Base-by-base conservation (phyloP, 1,140 invertebrate species). In the Eupeodes corollae region DNA sequence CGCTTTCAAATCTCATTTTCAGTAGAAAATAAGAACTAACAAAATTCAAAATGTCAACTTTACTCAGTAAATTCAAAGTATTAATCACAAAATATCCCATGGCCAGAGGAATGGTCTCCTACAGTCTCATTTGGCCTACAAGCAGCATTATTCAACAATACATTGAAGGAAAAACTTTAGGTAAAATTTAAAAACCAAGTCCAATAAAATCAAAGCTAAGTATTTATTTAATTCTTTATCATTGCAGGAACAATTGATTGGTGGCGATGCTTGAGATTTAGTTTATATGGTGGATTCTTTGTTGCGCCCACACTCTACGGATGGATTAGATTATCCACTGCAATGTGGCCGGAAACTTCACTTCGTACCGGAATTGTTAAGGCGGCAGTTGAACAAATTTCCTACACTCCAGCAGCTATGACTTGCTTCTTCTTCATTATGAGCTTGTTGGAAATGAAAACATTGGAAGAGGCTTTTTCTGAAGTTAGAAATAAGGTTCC, bases 361-460 rank as follows among this genome's bases (percentile, higher is more conserved):
- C 51, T 86, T 2, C 73, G 70, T 55, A 78, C 76, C 49, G 79
- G 79, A 8, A 58, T 84, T 14, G 75, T 73, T n/a, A 86, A 86
- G 69, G 83, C 84, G 39, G 64, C 83, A 15, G 74, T 88, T 40
- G 88, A 91, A 72, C 85, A 88, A 69, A 69, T 90, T 12, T 79
- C 82, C 1, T 91, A 91, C 58, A 80, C 81, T 9, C 88, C 88
- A 38, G 75, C 79, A 50, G 86, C 86, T 33, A 83, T 89, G 76
- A 75, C 75, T 47, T 86, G 82, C 56, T 91, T 90, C 58, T 89
- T 85, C 61, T 85, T 88, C 68, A 79, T 80, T 13, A 88, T 90
- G 77, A 86, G 78, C 59, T 57, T 89, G 37, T 63, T 91, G 26
- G 84, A 90, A 74, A 74, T 79, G 45, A 85, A 85, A 66, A 75